phyloP scores from a whole-genome alignment of 2,113 vertebrate genomes.

The Ochotona curzoniae region DNA sequence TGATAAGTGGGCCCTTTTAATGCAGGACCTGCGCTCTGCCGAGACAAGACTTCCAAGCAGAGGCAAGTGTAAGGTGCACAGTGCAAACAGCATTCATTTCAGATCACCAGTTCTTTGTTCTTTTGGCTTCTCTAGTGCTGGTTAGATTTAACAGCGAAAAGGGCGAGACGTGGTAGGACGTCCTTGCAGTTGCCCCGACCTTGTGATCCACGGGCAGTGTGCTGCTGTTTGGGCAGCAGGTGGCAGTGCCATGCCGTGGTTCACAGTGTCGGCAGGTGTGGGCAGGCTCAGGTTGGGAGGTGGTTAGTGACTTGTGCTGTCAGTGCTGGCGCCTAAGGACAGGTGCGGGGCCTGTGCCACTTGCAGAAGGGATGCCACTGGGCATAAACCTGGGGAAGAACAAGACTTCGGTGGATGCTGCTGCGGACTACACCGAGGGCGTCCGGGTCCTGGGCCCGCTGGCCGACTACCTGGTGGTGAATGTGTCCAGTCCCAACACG shows the following conservation, averaged over 20 bases:
- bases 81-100: not conserved
- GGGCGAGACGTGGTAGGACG: not conserved
- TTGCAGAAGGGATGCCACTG: slow-evolving; percentile 92
- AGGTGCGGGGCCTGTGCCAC: not conserved
- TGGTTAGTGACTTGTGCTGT: not conserved
- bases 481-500: slow-evolving; percentile 97
- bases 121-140: not conserved
- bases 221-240: not conserved
- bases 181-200: not conserved
- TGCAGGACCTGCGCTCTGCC: too few species aligned
- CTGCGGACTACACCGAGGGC: slow-evolving; percentile 91
- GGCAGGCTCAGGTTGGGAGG: not conserved
- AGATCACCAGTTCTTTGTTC: not conserved
- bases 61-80: too few species aligned
- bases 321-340: not conserved
- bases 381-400: slow-evolving; percentile 98
- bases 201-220: not conserved
- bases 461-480: slow-evolving; percentile 97
- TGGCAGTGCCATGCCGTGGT: fast-evolving
- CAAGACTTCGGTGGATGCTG: slow-evolving; percentile 91
- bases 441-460: slow-evolving; percentile 91
- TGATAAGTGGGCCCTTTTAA: too few species aligned
- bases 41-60: too few species aligned
- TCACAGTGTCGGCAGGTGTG: fast-evolving
- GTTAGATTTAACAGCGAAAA: not conserved